Base-by-base conservation (phyloP, 2,113 vertebrate species). In the Xenotilapia flavipinnis region DNA sequence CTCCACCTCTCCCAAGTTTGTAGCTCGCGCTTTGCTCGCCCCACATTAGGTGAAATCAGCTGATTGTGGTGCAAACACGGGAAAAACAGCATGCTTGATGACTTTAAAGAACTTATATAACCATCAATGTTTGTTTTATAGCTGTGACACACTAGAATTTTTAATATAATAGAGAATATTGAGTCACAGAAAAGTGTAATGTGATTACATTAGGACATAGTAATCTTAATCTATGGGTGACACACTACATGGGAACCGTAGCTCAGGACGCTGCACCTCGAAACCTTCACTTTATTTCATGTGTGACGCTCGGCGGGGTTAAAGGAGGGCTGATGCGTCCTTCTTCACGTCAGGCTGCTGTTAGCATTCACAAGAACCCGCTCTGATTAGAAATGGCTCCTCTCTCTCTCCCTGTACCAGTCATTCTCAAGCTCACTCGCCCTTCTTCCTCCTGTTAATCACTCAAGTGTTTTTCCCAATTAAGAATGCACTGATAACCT, bases 391-490 rank as follows among this genome's bases (percentile, higher is more conserved):
- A 62, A 40, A 47, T 2, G 2, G 7, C 7, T 68, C 77, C 83
- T 54, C 85, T 85, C 86, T 77, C 60, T 83, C 62, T 81, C 31
- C 55, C 1, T 65, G 28, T 54, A 13, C n/a, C 77, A 47, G 45
- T 83, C 81, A 38, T 19, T 81, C 55, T 83, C n/a, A 58, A 31
- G 51, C 81, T 85, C 19, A 21, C 87, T 94, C 84, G 55, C 68
- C 86, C 84, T 81, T 75, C 91, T 83, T 62, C 79, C 81, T 89
- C 87, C 68, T 79, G 87, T 92, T 92, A 92, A 94, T 94, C 91
- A 93, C 90, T 81, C n/a, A 23, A 94, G 90, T 92, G 91, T 93
- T 94, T 94, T 93, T 86, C 89, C 89, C 93, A 95, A 95, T 94
- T 95, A 95, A 95, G 88, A 85, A 90, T 91, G 87, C 85, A 86